Conservation (phyloP, 23 tunicate genomes). For the Aplidium turbinatum region DNA sequence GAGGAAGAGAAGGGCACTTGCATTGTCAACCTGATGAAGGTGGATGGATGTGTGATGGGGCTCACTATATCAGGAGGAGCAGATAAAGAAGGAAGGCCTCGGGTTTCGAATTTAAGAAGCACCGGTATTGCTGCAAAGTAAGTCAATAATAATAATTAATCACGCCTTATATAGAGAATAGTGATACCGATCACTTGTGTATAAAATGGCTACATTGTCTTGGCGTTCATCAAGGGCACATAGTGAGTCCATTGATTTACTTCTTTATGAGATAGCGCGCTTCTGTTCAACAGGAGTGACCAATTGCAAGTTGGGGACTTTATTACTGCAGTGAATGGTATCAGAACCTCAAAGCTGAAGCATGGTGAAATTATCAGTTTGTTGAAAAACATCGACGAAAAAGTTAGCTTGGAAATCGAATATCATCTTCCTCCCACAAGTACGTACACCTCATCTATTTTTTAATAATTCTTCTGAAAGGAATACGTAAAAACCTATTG, state of each 20-base stretch:
- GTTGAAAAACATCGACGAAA: slow-evolving; percentile 88
- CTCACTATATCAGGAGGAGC: slow-evolving; percentile 89
- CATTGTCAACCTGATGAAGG: slow-evolving; percentile 58
- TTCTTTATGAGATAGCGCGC: too few relatives aligned
- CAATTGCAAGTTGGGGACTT: slow-evolving; percentile 78
- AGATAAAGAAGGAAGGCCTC: slow-evolving; percentile 79
- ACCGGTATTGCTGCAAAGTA: slow-evolving; percentile 88
- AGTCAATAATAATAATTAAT: too few relatives aligned
- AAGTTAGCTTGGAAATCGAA: slow-evolving; percentile 74
- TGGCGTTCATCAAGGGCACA: too few relatives aligned
- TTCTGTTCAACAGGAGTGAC: slow-evolving; percentile 89
- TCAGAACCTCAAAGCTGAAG: slow-evolving; percentile 63
- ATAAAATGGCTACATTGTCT: too few relatives aligned
- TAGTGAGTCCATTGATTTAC: too few relatives aligned
- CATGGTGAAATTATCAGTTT: slow-evolving; percentile 93
- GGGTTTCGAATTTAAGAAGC: slow-evolving; percentile 64
- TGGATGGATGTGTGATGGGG: slow-evolving; percentile 73
- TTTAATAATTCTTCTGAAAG: too few relatives aligned
- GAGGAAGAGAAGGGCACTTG: slow-evolving; percentile 76
- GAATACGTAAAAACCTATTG: too few relatives aligned
- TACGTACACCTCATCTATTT: too few relatives aligned
- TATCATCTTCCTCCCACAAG: slow-evolving; percentile 93
- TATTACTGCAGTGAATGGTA: slow-evolving; percentile 88
- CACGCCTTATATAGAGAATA: too few relatives aligned
- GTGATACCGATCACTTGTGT: too few relatives aligned